Evolutionary conservation across 2,797 vertebrate species (phyloP), one percentile per base, ranked within the genome.

Genomic region (Hyperoplus lanceolatus): DNA sequence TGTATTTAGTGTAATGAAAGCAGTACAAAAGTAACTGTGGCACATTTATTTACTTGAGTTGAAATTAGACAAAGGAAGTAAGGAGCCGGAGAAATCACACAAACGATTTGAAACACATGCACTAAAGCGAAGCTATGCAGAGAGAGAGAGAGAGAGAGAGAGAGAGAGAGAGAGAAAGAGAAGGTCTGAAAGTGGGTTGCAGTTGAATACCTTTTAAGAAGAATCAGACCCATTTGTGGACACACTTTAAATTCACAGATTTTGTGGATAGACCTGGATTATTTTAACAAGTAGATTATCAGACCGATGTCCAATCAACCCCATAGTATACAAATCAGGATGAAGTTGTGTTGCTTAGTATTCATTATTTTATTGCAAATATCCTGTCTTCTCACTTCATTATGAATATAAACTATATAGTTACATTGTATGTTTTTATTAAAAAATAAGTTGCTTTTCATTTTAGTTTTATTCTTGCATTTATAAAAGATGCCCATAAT

Each of bases 51-150:
- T 87, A 80, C 62, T 67, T 53, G 18, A 67, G 8, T 48, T 82
- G 66, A 90, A 93, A 87, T 87, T 80, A 91, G 77, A 79, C 79
- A 89, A 85, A 87, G 81, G 79, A 82, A 83, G 82, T 75, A 89
- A 73, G 76, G 11, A 89, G 86, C 76, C 45, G 70, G 10, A 46
- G 77, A 91, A 93, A 84, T 75, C 85, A 85, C 82, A 74, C 59
- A 50, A 70, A 46, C 84, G 84, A 91, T 92, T 90, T 76, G 85
- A 92, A 93, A 89, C 93, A 93, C 92, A 77, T 94, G 92, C 55
- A 77, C 61, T 13, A 8, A 39, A 18, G 67, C 81, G 77, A 1
- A 16, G 75, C 81, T 72, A 36, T 45, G 73, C 41, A 63, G 60
- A 78, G 36, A 73, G 29, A 29, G 29, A 29, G 29, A 29, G 29